Conservation (phyloP, 2,797 vertebrate genomes). For the Xiphorhynchus erythropygius region DNA sequence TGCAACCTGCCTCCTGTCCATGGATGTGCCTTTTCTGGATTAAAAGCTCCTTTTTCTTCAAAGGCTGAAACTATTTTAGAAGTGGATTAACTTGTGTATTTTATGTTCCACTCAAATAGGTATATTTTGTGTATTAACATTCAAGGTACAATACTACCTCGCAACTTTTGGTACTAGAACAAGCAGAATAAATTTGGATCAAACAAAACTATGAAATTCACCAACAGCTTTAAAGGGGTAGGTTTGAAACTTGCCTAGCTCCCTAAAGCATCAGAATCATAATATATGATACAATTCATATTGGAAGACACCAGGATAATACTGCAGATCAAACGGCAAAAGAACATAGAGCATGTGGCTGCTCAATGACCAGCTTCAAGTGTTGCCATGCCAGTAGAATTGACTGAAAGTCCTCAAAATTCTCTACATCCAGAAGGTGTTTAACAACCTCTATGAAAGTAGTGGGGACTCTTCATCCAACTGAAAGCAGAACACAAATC, state of each 20-base stretch:
- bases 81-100: neutral
- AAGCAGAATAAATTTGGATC: neutral
- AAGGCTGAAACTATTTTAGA: neutral
- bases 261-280: neutral
- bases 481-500: neutral
- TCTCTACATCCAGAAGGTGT: neutral
- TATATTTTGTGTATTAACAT: neutral
- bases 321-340: neutral
- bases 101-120: neutral
- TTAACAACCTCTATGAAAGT: neutral
- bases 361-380: neutral
- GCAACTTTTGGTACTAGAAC: neutral
- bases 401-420: neutral
- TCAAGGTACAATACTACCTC: neutral
- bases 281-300: rapidly evolving
- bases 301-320: neutral
- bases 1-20: neutral
- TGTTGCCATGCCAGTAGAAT: neutral
- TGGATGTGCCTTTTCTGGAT: neutral
- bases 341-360: neutral
- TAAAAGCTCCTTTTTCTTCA: neutral
- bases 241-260: neutral
- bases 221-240: neutral
- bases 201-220: neutral
- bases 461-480: neutral